Base-by-base conservation (phyloP, 1,140 invertebrate genomes). In the Calosoma granatense region DNA sequence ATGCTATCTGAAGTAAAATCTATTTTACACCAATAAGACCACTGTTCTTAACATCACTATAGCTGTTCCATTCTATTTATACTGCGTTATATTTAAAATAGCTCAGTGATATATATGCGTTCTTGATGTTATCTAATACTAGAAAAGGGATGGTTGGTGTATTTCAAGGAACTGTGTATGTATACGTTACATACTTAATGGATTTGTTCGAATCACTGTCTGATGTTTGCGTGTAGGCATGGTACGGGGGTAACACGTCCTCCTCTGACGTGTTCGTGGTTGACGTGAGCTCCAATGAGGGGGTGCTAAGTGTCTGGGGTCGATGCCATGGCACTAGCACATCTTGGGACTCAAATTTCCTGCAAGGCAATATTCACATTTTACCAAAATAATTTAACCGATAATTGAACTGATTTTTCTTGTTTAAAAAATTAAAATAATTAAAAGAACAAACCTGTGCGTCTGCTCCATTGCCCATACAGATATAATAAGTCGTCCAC, bases 381-480 rank as follows among this genome's bases (percentile, higher is more conserved):
- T 30, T 30, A 4, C 26, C 26, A 6, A 30, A 30, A 30, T 30
- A 30, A 30, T 30, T 4, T 30, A 30, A 30, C 14, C 14, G 14
- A 6, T 30, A 30, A 30, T 30, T 30, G 14, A 30, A 6, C 26
- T 4, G 4, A 30, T 30, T 30, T n/a, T n/a, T n/a, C n/a, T n/a
- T n/a, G n/a, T n/a, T n/a, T n/a, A n/a, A n/a, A n/a, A n/a, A n/a
- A n/a, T n/a, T n/a, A n/a, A n/a, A n/a, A n/a, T n/a, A n/a, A n/a
- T n/a, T n/a, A n/a, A n/a, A n/a, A n/a, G n/a, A n/a, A n/a, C n/a
- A n/a, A n/a, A 47, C 41, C 41, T 75, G 67, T 94, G 88, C 55
- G 86, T 82, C 67, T 97, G 94, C 72, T 98, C 94, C 86, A 96
- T 92, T 12, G 94, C 91, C 94, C 94, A 97, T 1, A 96, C 94